Percentiles rank a stretch among this genome's conserved stretches.
Evolutionary conservation across 2,888 invertebrate species (phyloP).

Genomic region (Ochropacha duplaris): DNA sequence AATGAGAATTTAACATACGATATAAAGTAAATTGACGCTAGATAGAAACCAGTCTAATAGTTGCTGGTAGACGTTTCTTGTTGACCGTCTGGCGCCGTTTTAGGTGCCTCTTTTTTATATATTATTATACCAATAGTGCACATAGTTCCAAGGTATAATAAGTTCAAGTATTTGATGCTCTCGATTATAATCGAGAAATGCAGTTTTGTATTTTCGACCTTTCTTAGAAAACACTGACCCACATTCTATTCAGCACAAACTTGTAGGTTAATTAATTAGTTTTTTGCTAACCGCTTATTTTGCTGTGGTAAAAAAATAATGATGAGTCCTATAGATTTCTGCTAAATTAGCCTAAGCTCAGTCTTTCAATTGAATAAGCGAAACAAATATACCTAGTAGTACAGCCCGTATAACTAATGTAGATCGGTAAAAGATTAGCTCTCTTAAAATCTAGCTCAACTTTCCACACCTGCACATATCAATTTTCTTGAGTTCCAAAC

Average conservation of each 20-base stretch:
- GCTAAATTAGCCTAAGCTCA: no score
- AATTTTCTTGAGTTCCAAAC: background rate
- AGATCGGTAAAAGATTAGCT: background rate
- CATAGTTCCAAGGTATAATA: conserved; percentile 5
- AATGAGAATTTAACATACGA: background rate
- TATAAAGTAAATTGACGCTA: background rate
- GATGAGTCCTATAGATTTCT: no score
- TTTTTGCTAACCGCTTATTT: background rate
- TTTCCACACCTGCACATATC: background rate
- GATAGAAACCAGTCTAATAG: background rate
- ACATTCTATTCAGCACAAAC: conserved; percentile 15
- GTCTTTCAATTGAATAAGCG: no score
- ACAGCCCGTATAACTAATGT: no score
- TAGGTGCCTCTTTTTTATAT: background rate
- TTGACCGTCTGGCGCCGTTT: conserved; percentile 6
- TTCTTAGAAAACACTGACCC: conserved; percentile 17
- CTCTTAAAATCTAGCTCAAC: background rate
- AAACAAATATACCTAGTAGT: no score
- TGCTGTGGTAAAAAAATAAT: no score
- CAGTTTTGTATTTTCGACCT: conserved; percentile 29
- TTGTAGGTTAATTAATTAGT: background rate
- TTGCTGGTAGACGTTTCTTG: background rate
- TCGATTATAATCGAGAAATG: conserved; percentile 37
- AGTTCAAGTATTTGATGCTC: conserved; percentile 22
- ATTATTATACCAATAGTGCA: conserved; percentile 3